Evolutionary conservation across 92 coral and sea anemone species (phyloP).

Genomic region (Epizoanthus scotinus): DNA sequence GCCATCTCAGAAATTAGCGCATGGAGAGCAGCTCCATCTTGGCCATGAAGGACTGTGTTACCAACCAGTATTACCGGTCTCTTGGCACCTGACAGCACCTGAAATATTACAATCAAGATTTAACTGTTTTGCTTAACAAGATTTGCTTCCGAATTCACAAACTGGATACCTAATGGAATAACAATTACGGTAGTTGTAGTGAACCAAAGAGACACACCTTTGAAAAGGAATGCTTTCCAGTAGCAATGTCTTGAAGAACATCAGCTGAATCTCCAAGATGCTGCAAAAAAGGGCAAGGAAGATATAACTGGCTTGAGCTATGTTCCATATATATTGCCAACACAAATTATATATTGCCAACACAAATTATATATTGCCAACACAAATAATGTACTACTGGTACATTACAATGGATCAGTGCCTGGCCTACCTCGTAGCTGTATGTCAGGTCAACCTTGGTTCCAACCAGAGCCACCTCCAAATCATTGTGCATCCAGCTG

Average conservation of each 20-base stretch:
- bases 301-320: neutral
- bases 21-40: conserved; percentile 73
- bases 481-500: conserved; percentile 98
- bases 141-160: neutral
- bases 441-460: conserved; percentile 86
- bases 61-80: conserved; percentile 90
- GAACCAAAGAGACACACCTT: conserved; percentile 56
- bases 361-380: neutral
- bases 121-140: neutral
- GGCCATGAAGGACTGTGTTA: conserved; percentile 83
- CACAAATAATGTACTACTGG: neutral
- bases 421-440: conserved; percentile 70
- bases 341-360: neutral
- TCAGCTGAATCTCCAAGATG: conserved; percentile 86
- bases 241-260: conserved; percentile 68
- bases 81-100: conserved; percentile 86
- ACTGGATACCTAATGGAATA: neutral
- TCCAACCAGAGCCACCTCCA: conserved; percentile 86
- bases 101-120: conserved; percentile 6
- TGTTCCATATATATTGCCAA: neutral
- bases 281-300: conserved; percentile 36
- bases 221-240: conserved; percentile 90
- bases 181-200: neutral
- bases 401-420: neutral
- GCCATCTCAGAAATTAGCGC: conserved; percentile 83